phyloP scores from a whole-genome alignment of 2,113 vertebrate species.

The Raja brachyura region DNA sequence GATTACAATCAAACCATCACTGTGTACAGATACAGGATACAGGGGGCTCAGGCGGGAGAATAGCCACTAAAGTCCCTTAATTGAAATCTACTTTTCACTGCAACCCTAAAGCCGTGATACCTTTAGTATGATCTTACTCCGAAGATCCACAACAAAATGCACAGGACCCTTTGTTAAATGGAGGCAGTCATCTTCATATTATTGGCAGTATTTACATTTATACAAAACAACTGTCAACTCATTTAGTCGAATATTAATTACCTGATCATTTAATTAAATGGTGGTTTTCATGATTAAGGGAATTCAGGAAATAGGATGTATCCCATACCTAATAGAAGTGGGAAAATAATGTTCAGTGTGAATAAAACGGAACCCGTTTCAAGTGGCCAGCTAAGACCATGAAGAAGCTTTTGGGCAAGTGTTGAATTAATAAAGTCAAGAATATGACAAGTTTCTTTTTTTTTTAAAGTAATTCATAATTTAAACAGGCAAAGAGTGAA shows the following conservation, averaged over 20 bases:
- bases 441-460: not conserved
- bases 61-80: not conserved
- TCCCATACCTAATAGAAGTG: not conserved
- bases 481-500: not conserved
- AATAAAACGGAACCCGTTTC: not conserved
- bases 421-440: not conserved
- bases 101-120: not conserved
- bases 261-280: not conserved
- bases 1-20: no score
- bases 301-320: not conserved
- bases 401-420: not conserved
- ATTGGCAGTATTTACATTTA: not conserved
- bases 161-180: not conserved
- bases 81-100: not conserved
- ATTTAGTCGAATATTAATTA: not conserved
- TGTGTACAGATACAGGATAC: no score
- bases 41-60: not conserved
- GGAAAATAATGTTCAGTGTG: not conserved
- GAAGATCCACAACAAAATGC: not conserved
- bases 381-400: no score
- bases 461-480: not conserved
- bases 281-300: not conserved
- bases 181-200: not conserved
- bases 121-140: not conserved
- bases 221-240: not conserved